phyloP scores from a whole-genome alignment of 1,140 invertebrate genomes.

The Dendrolimus kikuchii region DNA sequence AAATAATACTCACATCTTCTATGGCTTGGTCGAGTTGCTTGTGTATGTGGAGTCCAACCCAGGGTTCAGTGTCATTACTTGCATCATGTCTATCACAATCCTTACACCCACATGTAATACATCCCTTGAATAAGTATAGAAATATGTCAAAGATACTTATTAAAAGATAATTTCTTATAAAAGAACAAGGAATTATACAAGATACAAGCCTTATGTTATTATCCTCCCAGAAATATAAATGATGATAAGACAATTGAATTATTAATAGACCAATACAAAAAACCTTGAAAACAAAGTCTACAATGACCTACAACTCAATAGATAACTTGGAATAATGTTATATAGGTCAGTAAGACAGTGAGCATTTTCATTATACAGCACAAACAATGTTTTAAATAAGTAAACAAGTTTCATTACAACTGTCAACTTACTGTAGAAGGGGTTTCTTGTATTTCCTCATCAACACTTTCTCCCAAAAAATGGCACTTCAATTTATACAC shows the following conservation, averaged over 20 bases:
- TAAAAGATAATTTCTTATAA: neutral
- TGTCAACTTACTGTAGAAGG: conserved; percentile 38
- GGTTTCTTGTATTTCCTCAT: conserved; percentile 18
- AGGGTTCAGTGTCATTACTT: conserved; percentile 70
- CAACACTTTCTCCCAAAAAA: conserved; percentile 29
- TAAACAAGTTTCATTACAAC: conserved; percentile 1
- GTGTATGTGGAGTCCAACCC: conserved; percentile 76
- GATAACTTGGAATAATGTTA: too few relatives aligned
- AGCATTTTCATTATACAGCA: neutral
- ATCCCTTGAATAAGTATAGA: conserved; percentile 30
- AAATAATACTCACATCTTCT: conserved; percentile 75
- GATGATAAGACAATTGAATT: too few relatives aligned
- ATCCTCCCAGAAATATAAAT: too few relatives aligned
- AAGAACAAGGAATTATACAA: neutral
- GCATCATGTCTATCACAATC: conserved; percentile 71
- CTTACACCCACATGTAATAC: conserved; percentile 53
- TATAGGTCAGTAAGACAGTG: too few relatives aligned
- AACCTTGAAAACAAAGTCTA: too few relatives aligned
- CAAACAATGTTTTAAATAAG: conserved; percentile 3
- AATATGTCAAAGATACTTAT: neutral
- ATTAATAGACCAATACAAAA: too few relatives aligned
- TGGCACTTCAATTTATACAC: conserved; percentile 49
- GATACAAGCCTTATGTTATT: too few relatives aligned
- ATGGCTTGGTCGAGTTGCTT: conserved; percentile 78
- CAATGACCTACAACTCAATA: too few relatives aligned